A percentile compares a stretch with the other conserved stretches of the same genome.
Conservation (phyloP, 2,113 vertebrate species). For the Zosterops lateralis region DNA sequence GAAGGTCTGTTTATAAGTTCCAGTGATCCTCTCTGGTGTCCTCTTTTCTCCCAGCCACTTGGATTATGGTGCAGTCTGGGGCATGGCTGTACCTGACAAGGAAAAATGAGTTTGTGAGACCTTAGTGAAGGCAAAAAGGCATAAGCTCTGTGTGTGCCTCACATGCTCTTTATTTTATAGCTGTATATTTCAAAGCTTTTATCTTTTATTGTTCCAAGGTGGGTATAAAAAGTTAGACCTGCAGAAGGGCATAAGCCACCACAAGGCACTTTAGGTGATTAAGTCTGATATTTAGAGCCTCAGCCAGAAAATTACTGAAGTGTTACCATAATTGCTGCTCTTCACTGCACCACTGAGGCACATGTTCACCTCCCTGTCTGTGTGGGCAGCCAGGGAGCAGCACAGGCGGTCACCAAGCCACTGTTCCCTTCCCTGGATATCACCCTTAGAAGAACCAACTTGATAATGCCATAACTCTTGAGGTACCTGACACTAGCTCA, state of each 20-base stretch:
- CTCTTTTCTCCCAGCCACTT: not conserved
- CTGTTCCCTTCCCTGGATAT: not conserved
- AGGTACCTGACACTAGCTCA: not conserved
- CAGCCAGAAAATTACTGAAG: not conserved
- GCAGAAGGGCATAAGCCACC: not conserved
- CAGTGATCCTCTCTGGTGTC: not conserved
- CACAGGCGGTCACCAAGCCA: not conserved
- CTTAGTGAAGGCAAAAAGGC: not conserved
- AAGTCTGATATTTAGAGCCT: not conserved
- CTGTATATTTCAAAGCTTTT: conserved; percentile 5
- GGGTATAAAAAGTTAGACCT: not conserved
- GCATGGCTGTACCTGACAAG: not conserved
- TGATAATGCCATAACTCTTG: not conserved
- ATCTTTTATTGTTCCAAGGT: not conserved
- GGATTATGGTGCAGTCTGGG: not conserved
- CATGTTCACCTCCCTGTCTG: not conserved
- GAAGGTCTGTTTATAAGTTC: not conserved
- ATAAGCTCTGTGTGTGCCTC: not conserved
- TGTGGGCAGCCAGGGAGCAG: not conserved
- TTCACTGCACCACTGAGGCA: not conserved
- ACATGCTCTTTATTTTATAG: not conserved
- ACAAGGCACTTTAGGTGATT: not conserved
- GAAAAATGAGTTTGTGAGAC: not conserved
- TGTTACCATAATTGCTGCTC: not conserved
- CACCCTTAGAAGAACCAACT: not conserved